Evolutionary conservation across 2,113 vertebrate genomes (phyloP), one percentile per base, ranked within the genome.

Genomic region (Reinhardtius hippoglossoides): DNA sequence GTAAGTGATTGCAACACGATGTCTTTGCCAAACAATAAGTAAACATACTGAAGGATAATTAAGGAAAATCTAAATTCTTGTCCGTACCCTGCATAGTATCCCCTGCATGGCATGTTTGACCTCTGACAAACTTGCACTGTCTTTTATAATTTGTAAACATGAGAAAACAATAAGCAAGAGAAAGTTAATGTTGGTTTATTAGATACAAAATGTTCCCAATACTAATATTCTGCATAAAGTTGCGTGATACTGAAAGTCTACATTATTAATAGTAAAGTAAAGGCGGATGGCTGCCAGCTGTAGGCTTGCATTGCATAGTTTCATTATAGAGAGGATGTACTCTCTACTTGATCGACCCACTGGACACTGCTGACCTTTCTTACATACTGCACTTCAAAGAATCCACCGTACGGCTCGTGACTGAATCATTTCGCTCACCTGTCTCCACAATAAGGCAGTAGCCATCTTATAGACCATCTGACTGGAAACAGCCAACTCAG

Each of bases 401-500:
- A n/a, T 20, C 44, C n/a, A 26, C 21, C 31, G 27, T 27, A 6
- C 21, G 77, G 69, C 62, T 72, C 24, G 67, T 35, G 54, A 37
- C 16, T 58, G 16, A 74, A 71, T 74, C 14, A 74, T 76, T 78
- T 73, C 46, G 23, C 50, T 68, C 64, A 74, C 71, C 56, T 78
- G 63, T 78, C 44, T 74, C 68, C 61, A 67, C 64, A 66, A 31
- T 54, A 35, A 66, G 35, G 23, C 18, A 18, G 31, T 44, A 18
- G 67, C 26, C 37, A 44, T 57, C 54, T 69, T 24, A 78, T 57
- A 55, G 46, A 62, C 26, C 59, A 57, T 61, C 35, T 62, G n/a
- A 67, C 59, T 42, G 40, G 18, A 78, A 81, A 76, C 27, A 27
- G 75, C 67, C 60, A 58, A 26, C 56, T 75, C 78, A 84, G 81